Percentiles rank a stretch among this genome's conserved stretches.
Conservation (phyloP, 2,888 invertebrate genomes). For the Chymomyza caudatula region DNA sequence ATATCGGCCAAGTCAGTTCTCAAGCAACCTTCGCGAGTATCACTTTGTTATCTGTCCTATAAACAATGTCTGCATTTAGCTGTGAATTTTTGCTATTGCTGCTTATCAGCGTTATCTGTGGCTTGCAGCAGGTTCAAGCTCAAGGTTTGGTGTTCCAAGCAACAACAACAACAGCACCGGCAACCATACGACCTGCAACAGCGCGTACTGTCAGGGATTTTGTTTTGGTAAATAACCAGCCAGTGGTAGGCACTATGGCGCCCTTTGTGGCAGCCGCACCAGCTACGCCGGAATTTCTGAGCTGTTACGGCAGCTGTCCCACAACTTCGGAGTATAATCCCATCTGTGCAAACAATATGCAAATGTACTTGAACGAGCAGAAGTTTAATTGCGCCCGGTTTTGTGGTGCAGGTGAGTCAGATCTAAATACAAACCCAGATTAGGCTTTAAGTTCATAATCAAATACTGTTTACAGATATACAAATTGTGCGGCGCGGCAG, state of each 20-base stretch:
- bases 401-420: constrained; percentile 75
- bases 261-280: constrained; percentile 57
- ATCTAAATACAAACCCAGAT: neutral
- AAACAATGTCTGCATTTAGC: neutral
- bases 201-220: constrained; percentile 16
- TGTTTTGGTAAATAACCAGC: constrained; percentile 68
- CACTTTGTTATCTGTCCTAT: neutral
- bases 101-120: constrained; percentile 14
- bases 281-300: constrained; percentile 54
- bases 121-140: constrained; percentile 26
- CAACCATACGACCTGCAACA: neutral
- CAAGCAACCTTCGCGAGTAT: neutral
- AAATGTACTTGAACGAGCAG: constrained; percentile 72
- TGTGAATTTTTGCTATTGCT: neutral
- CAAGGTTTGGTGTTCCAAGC: constrained; percentile 50
- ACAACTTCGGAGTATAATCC: constrained; percentile 77
- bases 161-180: constrained; percentile 6
- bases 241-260: constrained; percentile 46
- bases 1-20: neutral
- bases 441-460: neutral
- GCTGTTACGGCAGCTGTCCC: constrained; percentile 70
- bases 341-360: constrained; percentile 73
- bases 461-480: constrained; percentile 57
- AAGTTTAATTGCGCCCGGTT: constrained; percentile 73
- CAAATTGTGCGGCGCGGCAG: constrained; percentile 72